Percentiles rank a stretch among this genome's conserved stretches.
phyloP scores from a whole-genome alignment of 2,888 invertebrate species.

The Herminia tarsipennalis region DNA sequence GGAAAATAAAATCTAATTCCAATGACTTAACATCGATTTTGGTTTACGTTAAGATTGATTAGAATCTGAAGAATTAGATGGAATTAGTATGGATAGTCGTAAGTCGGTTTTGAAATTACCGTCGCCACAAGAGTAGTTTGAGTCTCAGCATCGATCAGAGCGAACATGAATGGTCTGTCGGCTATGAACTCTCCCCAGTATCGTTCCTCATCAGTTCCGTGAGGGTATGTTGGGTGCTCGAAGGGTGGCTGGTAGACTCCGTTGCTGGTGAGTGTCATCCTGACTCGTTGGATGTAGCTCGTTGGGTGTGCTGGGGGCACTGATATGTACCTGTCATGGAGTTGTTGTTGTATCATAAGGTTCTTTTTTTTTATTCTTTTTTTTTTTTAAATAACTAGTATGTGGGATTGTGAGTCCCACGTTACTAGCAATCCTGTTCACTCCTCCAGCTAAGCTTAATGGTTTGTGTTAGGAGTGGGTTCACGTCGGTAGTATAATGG shows the following conservation, averaged over 20 bases:
- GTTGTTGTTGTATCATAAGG: not conserved
- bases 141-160: constrained; percentile 19
- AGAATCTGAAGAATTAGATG: too few relatives aligned
- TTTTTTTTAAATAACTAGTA: too few relatives aligned
- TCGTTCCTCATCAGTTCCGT: not conserved
- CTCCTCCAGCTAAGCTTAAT: too few relatives aligned
- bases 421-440: too few relatives aligned
- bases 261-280: constrained; percentile 14
- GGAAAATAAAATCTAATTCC: too few relatives aligned
- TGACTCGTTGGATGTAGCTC: constrained; percentile 22
- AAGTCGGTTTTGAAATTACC: constrained; percentile 8
- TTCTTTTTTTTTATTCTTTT: not conserved
- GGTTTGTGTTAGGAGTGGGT: too few relatives aligned
- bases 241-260: constrained; percentile 5
- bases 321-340: constrained; percentile 19
- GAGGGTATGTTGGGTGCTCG: not conserved
- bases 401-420: too few relatives aligned
- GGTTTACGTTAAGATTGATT: too few relatives aligned
- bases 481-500: too few relatives aligned
- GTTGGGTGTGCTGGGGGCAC: constrained; percentile 21
- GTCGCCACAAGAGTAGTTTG: constrained; percentile 8
- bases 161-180: constrained; percentile 25
- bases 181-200: constrained; percentile 21
- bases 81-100: too few relatives aligned
- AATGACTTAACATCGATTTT: too few relatives aligned